Percentiles rank a stretch among this genome's conserved stretches.
phyloP scores from a whole-genome alignment of 2,888 invertebrate genomes.

The Nipponacmea schrenckii region DNA sequence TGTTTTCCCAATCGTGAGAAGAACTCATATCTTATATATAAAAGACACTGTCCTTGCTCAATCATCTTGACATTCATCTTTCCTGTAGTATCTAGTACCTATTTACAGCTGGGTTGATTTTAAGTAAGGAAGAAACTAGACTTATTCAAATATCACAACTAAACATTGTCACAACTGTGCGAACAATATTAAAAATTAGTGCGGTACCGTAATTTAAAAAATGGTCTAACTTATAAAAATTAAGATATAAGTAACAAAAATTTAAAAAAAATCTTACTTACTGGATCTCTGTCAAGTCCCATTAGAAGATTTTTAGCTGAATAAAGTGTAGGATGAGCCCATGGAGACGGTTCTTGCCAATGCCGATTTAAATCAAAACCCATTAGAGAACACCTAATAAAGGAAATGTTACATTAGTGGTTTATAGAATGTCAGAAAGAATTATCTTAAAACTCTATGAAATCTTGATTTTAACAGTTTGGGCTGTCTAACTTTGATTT shows the following conservation, averaged over 20 bases:
- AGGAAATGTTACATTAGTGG: not conserved
- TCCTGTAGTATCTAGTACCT: too few species aligned
- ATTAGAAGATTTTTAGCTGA: slow-evolving; percentile 83
- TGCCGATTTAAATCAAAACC: slow-evolving; percentile 93
- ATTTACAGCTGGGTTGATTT: too few species aligned
- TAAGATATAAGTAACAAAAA: not conserved
- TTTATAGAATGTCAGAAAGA: not conserved
- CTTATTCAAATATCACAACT: too few species aligned
- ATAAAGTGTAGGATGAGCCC: slow-evolving; percentile 90
- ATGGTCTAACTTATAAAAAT: too few species aligned
- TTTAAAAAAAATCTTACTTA: slow-evolving; percentile 61
- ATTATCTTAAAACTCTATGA: not conserved
- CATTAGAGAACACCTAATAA: slow-evolving; percentile 79
- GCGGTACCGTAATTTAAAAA: too few species aligned
- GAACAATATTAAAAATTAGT: too few species aligned
- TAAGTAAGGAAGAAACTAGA: too few species aligned
- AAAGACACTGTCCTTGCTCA: too few species aligned
- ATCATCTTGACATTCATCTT: too few species aligned
- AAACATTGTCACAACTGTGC: too few species aligned
- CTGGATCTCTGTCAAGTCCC: slow-evolving; percentile 83
- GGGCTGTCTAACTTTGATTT: not conserved
- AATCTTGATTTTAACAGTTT: not conserved
- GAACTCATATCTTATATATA: too few species aligned
- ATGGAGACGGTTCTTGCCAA: slow-evolving; percentile 90
- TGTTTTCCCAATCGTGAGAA: too few species aligned